These are phyloP conservation scores for Nannospalax galili DNA, from an alignment of 2,113 vertebrate genomes.

Conservation along the genomic window DNA sequence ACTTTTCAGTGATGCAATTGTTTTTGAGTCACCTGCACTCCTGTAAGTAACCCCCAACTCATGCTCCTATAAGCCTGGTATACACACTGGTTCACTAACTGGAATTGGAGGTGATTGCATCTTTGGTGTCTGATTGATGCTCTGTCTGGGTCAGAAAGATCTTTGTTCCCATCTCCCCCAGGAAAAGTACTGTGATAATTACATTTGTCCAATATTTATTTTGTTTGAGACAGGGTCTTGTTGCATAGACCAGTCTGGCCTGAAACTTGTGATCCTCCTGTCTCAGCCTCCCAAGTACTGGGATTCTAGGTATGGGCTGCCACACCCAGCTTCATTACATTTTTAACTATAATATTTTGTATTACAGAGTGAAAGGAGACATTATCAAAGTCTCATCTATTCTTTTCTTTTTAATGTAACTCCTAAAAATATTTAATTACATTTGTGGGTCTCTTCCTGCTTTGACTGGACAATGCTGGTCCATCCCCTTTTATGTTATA, in stretches of 20 bases:
- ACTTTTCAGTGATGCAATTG: background rate
- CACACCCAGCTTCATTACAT: background rate
- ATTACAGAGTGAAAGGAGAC: background rate
- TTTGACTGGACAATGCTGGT: background rate
- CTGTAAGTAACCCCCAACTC: background rate
- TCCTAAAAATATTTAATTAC: too few species aligned
- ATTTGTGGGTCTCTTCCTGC: background rate
- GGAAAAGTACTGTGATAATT: background rate
- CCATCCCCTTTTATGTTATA: background rate
- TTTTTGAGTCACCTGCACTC: background rate
- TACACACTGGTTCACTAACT: background rate
- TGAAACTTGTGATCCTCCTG: too few species aligned
- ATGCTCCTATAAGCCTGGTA: background rate
- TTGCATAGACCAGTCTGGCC: too few species aligned
- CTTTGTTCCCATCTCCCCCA: background rate
- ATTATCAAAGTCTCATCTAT: background rate
- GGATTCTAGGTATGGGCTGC: too few species aligned
- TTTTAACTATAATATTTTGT: background rate
- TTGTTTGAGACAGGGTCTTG: too few species aligned
- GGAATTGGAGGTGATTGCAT: background rate
- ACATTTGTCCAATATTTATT: too few species aligned
- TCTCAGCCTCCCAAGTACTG: too few species aligned
- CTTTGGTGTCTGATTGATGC: background rate
- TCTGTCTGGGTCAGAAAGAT: background rate
- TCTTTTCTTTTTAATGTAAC: background rate